Percentiles rank a stretch among this genome's conserved stretches.
Evolutionary conservation across 2,797 vertebrate species (phyloP).

Genomic region (Urosaurus nigricauda): DNA sequence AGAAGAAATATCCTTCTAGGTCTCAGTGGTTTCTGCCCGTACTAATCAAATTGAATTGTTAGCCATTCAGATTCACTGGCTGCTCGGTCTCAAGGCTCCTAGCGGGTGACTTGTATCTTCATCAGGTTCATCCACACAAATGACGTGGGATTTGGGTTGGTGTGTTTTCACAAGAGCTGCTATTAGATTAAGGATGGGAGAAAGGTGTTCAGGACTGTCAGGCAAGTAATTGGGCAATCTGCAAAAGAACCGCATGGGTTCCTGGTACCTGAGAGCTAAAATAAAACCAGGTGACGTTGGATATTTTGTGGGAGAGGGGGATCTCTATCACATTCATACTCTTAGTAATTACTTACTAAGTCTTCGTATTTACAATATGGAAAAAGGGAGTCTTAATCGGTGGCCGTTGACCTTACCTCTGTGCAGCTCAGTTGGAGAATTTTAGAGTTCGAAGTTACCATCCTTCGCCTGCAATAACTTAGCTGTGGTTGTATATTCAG

Average conservation of each 20-base stretch:
- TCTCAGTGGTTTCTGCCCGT: neutral
- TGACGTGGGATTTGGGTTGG: neutral
- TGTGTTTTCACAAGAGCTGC: neutral
- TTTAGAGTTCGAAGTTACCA: neutral
- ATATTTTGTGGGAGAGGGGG: too few relatives aligned
- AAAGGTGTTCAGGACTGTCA: neutral
- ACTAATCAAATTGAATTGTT: constrained; percentile 1
- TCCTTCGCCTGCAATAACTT: neutral
- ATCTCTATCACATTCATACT: neutral
- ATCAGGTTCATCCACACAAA: neutral
- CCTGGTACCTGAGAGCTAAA: neutral
- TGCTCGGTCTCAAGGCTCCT: neutral
- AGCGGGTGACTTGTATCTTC: neutral
- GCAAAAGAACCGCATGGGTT: neutral
- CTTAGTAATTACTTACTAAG: neutral
- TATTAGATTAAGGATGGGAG: neutral
- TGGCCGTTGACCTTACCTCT: neutral
- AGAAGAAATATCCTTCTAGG: neutral
- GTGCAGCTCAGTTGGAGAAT: neutral
- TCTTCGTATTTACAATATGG: neutral
- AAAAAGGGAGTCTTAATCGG: neutral
- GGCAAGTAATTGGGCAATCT: neutral
- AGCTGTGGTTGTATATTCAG: neutral
- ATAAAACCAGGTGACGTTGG: neutral
- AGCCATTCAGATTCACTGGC: constrained; percentile 6